Conservation (phyloP, 2,797 vertebrate genomes). For the Ciconia nigra region DNA sequence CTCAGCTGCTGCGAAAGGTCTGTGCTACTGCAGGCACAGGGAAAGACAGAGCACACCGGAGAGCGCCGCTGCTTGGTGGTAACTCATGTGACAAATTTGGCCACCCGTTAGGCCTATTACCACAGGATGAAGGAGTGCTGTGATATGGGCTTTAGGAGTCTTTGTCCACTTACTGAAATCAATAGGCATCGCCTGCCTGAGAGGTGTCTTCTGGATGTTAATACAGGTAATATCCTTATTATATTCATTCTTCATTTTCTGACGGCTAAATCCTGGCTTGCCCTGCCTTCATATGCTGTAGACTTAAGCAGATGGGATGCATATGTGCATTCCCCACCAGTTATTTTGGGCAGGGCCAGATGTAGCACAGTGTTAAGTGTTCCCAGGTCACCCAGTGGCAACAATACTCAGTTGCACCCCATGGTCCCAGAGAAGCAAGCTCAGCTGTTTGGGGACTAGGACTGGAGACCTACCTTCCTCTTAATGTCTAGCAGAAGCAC, state of each 20-base stretch:
- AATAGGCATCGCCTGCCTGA: not conserved
- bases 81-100: not conserved
- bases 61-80: not conserved
- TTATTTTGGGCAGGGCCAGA: not conserved
- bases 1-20: not conserved
- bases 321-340: not conserved
- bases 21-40: not conserved
- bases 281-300: not conserved
- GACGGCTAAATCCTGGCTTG: constrained; percentile 2
- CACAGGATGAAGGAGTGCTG: not conserved
- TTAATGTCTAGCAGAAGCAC: not conserved
- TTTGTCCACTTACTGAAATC: not conserved
- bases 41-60: not conserved
- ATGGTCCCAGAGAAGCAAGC: not conserved
- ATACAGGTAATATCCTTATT: not conserved
- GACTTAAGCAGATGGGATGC: not conserved
- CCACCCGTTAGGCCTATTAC: accelerated
- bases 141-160: not conserved
- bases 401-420: not conserved
- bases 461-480: not conserved
- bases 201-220: not conserved
- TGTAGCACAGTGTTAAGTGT: not conserved
- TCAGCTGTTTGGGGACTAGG: not conserved
- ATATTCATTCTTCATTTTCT: not conserved
- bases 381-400: not conserved